A percentile compares a stretch with the other conserved stretches of the same genome.
Evolutionary conservation across 2,113 vertebrate species (phyloP).

Genomic region (Speoplatyrhinus poulsoni): DNA sequence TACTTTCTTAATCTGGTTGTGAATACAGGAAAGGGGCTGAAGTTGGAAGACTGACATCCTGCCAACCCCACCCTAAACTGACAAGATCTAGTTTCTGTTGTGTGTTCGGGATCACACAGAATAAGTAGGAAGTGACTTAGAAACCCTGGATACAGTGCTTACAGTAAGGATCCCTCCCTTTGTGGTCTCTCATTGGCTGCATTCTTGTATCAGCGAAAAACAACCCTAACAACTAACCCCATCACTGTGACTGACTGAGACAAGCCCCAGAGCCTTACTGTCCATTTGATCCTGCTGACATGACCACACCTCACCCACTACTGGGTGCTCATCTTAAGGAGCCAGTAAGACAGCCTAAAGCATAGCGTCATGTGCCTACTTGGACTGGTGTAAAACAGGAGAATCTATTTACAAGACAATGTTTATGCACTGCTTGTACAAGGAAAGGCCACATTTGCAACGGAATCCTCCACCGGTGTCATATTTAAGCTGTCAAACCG

Average conservation of each 20-base stretch:
- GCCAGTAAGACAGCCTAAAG: too few relatives aligned
- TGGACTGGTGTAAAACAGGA: neutral
- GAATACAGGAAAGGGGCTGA: constrained; percentile 56
- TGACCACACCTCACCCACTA: neutral
- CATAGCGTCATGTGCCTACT: neutral
- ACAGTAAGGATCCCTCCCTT: neutral
- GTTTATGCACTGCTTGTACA: neutral
- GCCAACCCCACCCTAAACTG: constrained; percentile 55
- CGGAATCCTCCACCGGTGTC: constrained; percentile 12
- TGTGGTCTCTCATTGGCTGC: neutral
- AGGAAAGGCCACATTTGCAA: constrained; percentile 2
- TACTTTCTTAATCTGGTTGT: constrained; percentile 24
- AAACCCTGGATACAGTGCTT: constrained; percentile 4
- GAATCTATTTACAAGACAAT: neutral
- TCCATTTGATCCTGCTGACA: constrained; percentile 7
- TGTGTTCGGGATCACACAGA: constrained; percentile 11
- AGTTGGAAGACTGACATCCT: constrained; percentile 58
- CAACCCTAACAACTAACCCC: neutral
- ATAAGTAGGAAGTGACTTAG: constrained; percentile 31
- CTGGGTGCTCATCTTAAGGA: neutral
- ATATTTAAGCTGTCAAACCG: constrained; percentile 22
- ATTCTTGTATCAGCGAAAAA: constrained; percentile 5
- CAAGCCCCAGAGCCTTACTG: neutral
- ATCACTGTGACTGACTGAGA: too few relatives aligned
- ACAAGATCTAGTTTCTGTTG: constrained; percentile 59